Evolutionary conservation across 2,888 invertebrate genomes (phyloP), one percentile per base, ranked within the genome.

Genomic region (Caprella mutica): DNA sequence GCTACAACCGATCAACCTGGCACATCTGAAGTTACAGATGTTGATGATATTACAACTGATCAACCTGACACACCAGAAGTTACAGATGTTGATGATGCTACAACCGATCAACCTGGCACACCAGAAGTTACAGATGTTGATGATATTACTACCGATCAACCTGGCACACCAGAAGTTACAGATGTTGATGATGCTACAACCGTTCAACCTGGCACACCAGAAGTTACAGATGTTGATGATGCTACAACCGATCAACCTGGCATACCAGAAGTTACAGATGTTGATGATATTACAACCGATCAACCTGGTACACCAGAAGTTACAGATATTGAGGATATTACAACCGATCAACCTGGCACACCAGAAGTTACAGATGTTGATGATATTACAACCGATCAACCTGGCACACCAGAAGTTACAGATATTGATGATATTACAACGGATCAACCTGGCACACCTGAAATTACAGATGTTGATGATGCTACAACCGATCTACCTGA

Each of bases 141-240:
- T n/a, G n/a, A n/a, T n/a, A n/a, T 33, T 4, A 27, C 42, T 23
- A 44, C 48, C 23, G 55, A 55, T 27, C 46, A 38, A n/a, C 39
- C 55, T 23, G 30, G 40, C 30, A 51, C 43, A 8, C 21, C 52
- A 3, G 54, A 33, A 40, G 52, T 35, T 3, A 21, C 29, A 19
- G 46, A 42, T n/a, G 27, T 23, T 9, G 27, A 12, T 9, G 38
- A 17, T 5, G 14, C 51, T 19, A 40, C 56, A 12, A 59, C 55
- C 33, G 14, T 35, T 48, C 17, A 17, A 38, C n/a, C n/a, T n/a
- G n/a, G n/a, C n/a, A n/a, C n/a, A n/a, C n/a, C n/a, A n/a, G n/a
- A n/a, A n/a, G n/a, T n/a, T n/a, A n/a, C n/a, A n/a, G n/a, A n/a
- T n/a, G n/a, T n/a, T n/a, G n/a, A n/a, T n/a, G n/a, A n/a, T n/a